phyloP scores from a whole-genome alignment of 2,797 vertebrate genomes.

The Peromyscus attwateri region DNA sequence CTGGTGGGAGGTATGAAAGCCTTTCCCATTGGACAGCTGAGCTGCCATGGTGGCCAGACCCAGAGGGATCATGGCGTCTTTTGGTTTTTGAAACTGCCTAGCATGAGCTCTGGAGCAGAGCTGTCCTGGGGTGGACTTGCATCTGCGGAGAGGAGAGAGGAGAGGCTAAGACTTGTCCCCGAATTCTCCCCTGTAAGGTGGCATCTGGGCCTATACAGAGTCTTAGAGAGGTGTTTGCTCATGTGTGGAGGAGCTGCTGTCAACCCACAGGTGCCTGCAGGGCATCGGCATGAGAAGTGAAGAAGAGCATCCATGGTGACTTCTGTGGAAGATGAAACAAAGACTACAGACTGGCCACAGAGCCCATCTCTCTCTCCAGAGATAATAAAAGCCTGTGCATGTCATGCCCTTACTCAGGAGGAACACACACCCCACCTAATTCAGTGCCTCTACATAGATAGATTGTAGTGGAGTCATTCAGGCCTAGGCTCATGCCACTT shows the following conservation, averaged over 20 bases:
- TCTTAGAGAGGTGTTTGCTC: too few relatives aligned
- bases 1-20: not conserved
- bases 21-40: not conserved
- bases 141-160: not conserved
- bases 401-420: rapidly evolving
- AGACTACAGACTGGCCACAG: not conserved
- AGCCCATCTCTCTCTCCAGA: not conserved
- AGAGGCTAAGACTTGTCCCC: rapidly evolving
- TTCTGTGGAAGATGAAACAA: too few relatives aligned
- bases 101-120: not conserved
- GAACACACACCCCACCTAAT: rapidly evolving
- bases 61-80: not conserved
- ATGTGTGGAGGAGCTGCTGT: not conserved
- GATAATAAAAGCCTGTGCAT: rapidly evolving
- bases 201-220: not conserved
- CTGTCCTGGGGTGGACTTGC: too few relatives aligned
- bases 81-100: too few relatives aligned
- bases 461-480: too few relatives aligned
- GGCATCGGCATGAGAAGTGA: too few relatives aligned
- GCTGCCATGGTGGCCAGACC: not conserved
- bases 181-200: not conserved
- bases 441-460: rapidly evolving
- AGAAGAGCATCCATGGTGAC: too few relatives aligned
- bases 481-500: too few relatives aligned
- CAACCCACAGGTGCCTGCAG: not conserved